Evolutionary conservation across 2,113 vertebrate genomes (phyloP), one percentile per base, ranked within the genome.

Genomic region (Poecile atricapillus): DNA sequence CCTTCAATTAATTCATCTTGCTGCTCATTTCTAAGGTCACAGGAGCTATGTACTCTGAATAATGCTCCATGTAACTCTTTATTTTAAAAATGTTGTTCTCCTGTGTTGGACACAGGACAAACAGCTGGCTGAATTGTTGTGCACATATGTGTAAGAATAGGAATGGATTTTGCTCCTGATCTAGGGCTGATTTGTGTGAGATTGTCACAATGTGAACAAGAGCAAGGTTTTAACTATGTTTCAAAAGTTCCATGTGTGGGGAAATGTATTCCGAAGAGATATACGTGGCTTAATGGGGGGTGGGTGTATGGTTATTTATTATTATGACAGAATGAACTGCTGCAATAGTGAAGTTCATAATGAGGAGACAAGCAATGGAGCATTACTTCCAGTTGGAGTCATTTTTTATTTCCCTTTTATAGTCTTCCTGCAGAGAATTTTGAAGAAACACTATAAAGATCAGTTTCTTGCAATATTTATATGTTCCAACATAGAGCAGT

Each of bases 291-390:
- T 84, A 93, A 56, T 56, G 46, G 31, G 12, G 58, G 33, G 8
- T 83, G 65, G 59, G 24, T 90, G 14, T 82, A 58, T 70, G 56
- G 67, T 90, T 94, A 87, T 93, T 87, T 96, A 46, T 97, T 95
- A 81, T 83, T 75, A 49, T 41, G 89, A 79, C 58, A 63, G 23
- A 73, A 87, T 83, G 59, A 94, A 64, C 74, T 87, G 52, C 44
- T 93, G 83, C 92, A 93, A 64, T 69, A 24, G 21, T 85, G 80
- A 97, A 79, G 28, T 80, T 95, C 35, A 89, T 96, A 94, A 93
- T 85, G 90, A 89, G 85, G 79, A 82, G 86, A 83, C 93, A 84
- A 96, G 59, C 68, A 76, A 62, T 87, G 76, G 43, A 89, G 75
- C 47, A 47, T 80, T 53, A 65, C 53, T 95, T 96, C 68, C 56